Conservation (phyloP, 2,797 vertebrate species). For the Pipistrellus kuhlii region DNA sequence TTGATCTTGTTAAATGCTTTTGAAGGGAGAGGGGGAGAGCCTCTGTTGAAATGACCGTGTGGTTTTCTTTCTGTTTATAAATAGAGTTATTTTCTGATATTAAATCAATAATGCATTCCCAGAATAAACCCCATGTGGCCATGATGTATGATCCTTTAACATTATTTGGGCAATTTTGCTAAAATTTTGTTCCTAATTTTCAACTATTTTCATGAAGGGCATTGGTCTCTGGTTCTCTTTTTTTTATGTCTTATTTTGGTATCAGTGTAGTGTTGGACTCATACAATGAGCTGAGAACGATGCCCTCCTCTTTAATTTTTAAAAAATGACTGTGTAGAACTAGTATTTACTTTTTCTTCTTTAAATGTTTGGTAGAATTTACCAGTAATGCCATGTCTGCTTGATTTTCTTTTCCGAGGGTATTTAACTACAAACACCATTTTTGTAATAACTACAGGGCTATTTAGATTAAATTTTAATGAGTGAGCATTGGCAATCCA, state of each 20-base stretch:
- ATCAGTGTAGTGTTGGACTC: neutral
- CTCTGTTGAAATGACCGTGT: neutral
- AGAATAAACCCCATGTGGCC: neutral
- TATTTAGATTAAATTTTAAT: neutral
- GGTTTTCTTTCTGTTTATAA: neutral
- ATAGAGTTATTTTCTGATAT: neutral
- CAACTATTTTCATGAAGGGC: neutral
- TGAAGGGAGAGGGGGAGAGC: too few species aligned
- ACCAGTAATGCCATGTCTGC: neutral
- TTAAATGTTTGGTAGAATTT: neutral
- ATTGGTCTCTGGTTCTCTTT: neutral
- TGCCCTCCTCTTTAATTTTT: neutral
- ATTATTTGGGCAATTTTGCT: neutral
- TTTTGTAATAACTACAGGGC: neutral
- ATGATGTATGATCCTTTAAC: neutral
- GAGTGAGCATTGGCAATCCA: neutral
- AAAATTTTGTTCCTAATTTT: neutral
- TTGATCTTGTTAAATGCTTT: neutral
- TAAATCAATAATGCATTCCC: neutral
- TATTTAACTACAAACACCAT: neutral
- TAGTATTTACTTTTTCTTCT: neutral
- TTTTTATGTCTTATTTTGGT: neutral
- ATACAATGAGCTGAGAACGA: neutral
- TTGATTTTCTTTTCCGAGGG: neutral
- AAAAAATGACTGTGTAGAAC: neutral